These are phyloP conservation scores for Morpho achilles DNA, from an alignment of 2,888 invertebrate species.

Conservation along the genomic window DNA sequence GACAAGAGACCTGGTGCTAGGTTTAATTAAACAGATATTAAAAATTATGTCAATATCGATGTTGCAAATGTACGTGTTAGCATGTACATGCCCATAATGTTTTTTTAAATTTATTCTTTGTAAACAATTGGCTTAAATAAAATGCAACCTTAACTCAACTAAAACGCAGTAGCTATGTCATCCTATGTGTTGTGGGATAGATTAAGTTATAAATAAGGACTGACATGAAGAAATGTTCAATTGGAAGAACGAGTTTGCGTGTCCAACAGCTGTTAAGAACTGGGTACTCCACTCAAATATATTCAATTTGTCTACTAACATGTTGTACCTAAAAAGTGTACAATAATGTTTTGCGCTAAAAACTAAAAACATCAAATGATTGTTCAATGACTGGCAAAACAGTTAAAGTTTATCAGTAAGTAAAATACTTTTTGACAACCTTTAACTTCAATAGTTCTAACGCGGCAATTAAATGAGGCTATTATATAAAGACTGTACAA, in stretches of 20 bases:
- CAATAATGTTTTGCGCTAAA: neutral
- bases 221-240: slow-evolving; percentile 45
- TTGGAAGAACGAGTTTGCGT: slow-evolving; percentile 42
- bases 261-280: slow-evolving; percentile 37
- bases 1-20: too few relatives aligned
- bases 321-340: neutral
- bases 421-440: too few relatives aligned
- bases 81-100: too few relatives aligned
- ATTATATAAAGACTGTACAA: neutral
- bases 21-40: too few relatives aligned
- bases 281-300: slow-evolving; percentile 16
- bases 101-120: too few relatives aligned
- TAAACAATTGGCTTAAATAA: neutral
- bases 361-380: neutral
- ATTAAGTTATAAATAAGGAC: slow-evolving; percentile 38
- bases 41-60: too few relatives aligned
- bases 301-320: slow-evolving; percentile 11
- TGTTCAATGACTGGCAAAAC: too few relatives aligned
- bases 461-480: too few relatives aligned
- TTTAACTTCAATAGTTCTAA: too few relatives aligned
- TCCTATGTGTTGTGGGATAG: slow-evolving; percentile 29
- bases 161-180: slow-evolving; percentile 11
- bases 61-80: too few relatives aligned
- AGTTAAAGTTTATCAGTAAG: too few relatives aligned
- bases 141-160: slow-evolving; percentile 13